These are phyloP conservation scores for Pseudomyrmex flavicornis DNA, from an alignment of 1,140 invertebrate species.

Conservation along the genomic window DNA sequence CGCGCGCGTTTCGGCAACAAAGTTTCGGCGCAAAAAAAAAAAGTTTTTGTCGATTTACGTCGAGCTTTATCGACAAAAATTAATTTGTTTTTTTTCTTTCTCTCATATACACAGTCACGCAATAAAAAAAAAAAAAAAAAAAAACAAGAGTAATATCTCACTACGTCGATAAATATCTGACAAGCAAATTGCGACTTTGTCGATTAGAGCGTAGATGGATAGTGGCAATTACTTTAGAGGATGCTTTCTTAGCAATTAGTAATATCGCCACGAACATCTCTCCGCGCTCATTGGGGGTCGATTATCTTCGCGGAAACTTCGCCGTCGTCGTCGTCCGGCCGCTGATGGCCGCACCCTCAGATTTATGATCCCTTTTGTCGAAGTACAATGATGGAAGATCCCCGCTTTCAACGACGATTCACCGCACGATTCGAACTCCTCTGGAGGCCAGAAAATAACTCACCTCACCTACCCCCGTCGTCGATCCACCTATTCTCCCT, in stretches of 20 bases:
- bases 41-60: too few species aligned
- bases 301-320: constrained; percentile 52
- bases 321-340: constrained; percentile 19
- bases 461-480: constrained; percentile 27
- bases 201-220: too few species aligned
- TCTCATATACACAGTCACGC: too few species aligned
- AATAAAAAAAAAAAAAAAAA: too few species aligned
- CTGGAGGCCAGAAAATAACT: constrained; percentile 52
- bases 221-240: too few species aligned
- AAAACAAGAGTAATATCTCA: too few species aligned
- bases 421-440: constrained; percentile 44
- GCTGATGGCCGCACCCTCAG: constrained; percentile 61
- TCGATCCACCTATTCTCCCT: constrained; percentile 31
- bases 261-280: constrained; percentile 32
- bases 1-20: too few species aligned
- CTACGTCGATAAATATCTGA: too few species aligned
- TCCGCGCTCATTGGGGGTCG: constrained; percentile 31
- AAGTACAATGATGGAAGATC: constrained; percentile 65
- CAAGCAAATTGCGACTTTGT: too few species aligned
- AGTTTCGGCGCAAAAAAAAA: neutral
- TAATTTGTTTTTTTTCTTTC: too few species aligned
- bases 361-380: constrained; percentile 69
- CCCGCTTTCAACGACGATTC: constrained; percentile 57
- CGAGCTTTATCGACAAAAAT: too few species aligned
- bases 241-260: constrained; percentile 35